phyloP scores from a whole-genome alignment of 2,888 invertebrate species.

The Napeogenes inachia region DNA sequence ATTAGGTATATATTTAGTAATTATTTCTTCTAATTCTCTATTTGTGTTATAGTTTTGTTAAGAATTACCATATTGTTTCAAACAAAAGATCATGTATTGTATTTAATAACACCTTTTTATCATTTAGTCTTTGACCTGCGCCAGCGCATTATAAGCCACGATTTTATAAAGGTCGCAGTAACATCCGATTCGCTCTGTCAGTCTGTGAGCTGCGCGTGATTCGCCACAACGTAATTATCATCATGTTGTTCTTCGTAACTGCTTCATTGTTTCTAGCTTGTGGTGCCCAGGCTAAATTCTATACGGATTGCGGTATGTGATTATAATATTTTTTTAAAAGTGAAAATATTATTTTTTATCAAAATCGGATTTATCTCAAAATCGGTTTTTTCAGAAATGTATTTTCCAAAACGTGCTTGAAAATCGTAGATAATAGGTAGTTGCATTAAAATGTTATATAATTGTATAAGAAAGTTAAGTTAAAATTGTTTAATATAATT shows the following conservation, averaged over 20 bases:
- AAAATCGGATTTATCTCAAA: background rate
- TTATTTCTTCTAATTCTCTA: no score
- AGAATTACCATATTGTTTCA: no score
- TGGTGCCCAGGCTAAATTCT: conserved; percentile 65
- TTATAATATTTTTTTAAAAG: conserved; percentile 5
- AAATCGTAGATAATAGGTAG: no score
- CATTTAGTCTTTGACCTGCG: conserved; percentile 60
- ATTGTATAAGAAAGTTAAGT: no score
- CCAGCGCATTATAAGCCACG: conserved; percentile 61
- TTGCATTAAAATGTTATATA: no score
- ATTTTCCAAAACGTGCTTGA: no score
- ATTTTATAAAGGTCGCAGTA: conserved; percentile 52
- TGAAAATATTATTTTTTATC: background rate
- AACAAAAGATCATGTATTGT: no score
- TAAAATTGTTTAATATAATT: no score
- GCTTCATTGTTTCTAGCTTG: conserved; percentile 49
- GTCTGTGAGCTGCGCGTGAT: conserved; percentile 59
- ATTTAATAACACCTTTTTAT: no score
- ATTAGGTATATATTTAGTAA: no score
- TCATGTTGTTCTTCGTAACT: conserved; percentile 58
- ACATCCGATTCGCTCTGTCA: conserved; percentile 37
- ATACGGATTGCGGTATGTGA: conserved; percentile 64
- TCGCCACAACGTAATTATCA: conserved; percentile 49
- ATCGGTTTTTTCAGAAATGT: no score
- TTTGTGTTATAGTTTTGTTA: no score